Percentiles rank a stretch among this genome's conserved stretches.
Conservation (phyloP, 2,888 invertebrate species). For the Epirrita christyi region DNA sequence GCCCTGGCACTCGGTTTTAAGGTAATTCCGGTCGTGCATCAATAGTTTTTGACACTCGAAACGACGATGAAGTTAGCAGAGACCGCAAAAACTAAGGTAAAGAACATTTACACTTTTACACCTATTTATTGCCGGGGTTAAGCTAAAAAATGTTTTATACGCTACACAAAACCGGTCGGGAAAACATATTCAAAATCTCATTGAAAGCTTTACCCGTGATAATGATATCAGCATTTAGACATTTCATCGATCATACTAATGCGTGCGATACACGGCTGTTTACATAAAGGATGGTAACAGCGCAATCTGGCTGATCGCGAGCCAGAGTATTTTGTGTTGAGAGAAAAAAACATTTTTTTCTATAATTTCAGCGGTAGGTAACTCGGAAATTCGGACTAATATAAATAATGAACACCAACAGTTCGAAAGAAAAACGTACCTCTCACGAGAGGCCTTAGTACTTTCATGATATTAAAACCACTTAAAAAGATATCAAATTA, state of each 20-base stretch:
- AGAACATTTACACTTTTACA: background rate
- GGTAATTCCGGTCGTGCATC: too few species aligned
- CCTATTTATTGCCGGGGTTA: background rate
- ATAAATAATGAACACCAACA: conserved; percentile 4
- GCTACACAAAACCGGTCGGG: background rate
- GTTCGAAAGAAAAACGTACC: conserved; percentile 8
- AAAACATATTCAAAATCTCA: background rate
- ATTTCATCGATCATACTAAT: conserved; percentile 29
- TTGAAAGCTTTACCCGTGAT: background rate
- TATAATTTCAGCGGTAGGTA: background rate
- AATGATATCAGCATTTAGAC: conserved; percentile 11
- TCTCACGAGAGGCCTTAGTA: conserved; percentile 4
- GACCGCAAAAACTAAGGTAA: too few species aligned
- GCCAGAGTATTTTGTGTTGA: conserved; percentile 1
- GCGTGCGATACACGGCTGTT: conserved; percentile 20
- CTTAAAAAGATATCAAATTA: conserved; percentile 35
- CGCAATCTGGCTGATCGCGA: conserved; percentile 1
- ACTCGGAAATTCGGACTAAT: background rate
- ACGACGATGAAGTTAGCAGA: too few species aligned
- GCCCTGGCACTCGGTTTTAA: too few species aligned
- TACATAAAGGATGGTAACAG: conserved; percentile 24
- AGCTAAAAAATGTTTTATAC: background rate
- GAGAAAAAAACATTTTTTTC: background rate
- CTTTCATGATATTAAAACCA: conserved; percentile 31
- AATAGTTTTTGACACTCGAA: too few species aligned